A percentile compares a stretch with the other conserved stretches of the same genome.
phyloP scores from a whole-genome alignment of 2,888 invertebrate genomes.

The Siphlonurus alternatus region DNA sequence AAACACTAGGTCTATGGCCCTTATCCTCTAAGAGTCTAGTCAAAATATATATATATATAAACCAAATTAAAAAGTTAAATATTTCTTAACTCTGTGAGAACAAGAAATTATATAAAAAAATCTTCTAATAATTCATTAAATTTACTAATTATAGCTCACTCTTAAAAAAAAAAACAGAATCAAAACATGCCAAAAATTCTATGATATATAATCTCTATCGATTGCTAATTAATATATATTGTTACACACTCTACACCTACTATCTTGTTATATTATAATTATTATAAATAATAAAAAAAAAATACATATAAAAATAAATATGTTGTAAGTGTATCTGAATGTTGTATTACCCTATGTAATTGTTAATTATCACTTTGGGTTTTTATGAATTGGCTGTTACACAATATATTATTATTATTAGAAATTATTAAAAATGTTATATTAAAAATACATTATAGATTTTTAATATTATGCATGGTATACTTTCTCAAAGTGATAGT shows the following conservation, averaged over 20 bases:
- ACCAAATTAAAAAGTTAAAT: neutral
- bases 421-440: too few species aligned
- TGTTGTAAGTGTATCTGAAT: neutral
- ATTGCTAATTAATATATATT: neutral
- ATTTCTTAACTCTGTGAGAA: neutral
- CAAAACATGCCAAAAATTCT: neutral
- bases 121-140: neutral
- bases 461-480: too few species aligned
- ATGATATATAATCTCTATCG: neutral
- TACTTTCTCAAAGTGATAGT: neutral
- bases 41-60: neutral
- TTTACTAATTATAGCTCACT: neutral
- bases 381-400: too few species aligned
- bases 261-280: neutral
- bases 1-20: neutral
- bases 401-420: too few species aligned
- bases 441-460: too few species aligned
- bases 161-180: neutral
- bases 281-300: neutral
- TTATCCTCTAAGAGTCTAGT: neutral
- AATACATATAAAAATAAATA: too few species aligned
- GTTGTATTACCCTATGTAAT: neutral
- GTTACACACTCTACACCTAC: neutral
- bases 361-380: neutral
- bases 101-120: neutral